Conservation (phyloP, 2,888 invertebrate genomes). For the Panopea generosa region DNA sequence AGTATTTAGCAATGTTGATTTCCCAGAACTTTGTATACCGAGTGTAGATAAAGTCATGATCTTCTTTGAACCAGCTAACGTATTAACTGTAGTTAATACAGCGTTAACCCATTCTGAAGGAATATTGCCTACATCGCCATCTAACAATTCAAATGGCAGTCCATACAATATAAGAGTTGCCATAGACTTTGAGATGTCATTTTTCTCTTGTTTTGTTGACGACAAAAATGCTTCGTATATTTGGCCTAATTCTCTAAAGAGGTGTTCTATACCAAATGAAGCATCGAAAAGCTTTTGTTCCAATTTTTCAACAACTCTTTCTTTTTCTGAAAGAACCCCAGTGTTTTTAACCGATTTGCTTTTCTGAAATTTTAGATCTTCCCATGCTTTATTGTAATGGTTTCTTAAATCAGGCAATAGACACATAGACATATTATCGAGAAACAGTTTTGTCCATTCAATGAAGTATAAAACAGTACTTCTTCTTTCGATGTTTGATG, state of each 20-base stretch:
- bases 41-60: conserved; percentile 32
- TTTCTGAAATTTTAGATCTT: too few species aligned
- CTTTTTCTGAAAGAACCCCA: too few species aligned
- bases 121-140: conserved; percentile 36
- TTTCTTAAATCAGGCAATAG: too few species aligned
- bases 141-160: conserved; percentile 43
- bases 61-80: neutral
- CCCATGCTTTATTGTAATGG: too few species aligned
- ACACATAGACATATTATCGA: too few species aligned
- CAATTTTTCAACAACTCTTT: too few species aligned
- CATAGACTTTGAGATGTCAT: neutral
- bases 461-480: too few species aligned
- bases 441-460: too few species aligned
- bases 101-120: conserved; percentile 29
- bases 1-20: conserved; percentile 51
- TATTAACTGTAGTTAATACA: conserved; percentile 8
- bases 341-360: too few species aligned
- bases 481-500: too few species aligned
- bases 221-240: conserved; percentile 12
- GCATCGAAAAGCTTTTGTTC: too few species aligned
- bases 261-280: too few species aligned
- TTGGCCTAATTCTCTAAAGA: conserved; percentile 2
- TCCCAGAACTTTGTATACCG: conserved; percentile 57
- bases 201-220: neutral
- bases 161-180: conserved; percentile 26